Percentiles rank a stretch among this genome's conserved stretches.
phyloP scores from a whole-genome alignment of 2,797 vertebrate species.

The Sebastiscus albofasciatus region DNA sequence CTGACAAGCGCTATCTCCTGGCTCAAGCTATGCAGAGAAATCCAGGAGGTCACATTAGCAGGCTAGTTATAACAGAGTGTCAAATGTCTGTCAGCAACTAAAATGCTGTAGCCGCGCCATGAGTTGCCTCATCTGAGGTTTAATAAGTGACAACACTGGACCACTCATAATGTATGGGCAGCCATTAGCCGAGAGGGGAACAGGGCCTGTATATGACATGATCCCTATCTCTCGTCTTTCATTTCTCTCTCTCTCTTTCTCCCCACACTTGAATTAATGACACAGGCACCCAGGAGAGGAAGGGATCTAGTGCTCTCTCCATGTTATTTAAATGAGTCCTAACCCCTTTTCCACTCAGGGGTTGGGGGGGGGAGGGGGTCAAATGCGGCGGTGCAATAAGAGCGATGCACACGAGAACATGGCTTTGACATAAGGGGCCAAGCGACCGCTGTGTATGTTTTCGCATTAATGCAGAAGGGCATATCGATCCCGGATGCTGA shows the following conservation, averaged over 20 bases:
- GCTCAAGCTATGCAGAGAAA: slow-evolving; percentile 34
- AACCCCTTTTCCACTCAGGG: slow-evolving; percentile 32
- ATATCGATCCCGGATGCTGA: slow-evolving; percentile 70
- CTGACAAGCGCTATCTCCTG: slow-evolving; percentile 37
- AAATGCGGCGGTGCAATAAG: slow-evolving; percentile 32
- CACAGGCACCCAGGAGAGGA: slow-evolving; percentile 31
- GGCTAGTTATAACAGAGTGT: slow-evolving; percentile 56
- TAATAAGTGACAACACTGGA: slow-evolving; percentile 60
- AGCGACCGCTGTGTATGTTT: slow-evolving; percentile 55
- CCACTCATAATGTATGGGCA: slow-evolving; percentile 54
- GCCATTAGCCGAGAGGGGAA: slow-evolving; percentile 49
- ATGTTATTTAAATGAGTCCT: slow-evolving; percentile 58
- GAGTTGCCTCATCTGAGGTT: slow-evolving; percentile 36
- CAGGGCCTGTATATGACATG: slow-evolving; percentile 31
- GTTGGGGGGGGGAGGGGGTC: slow-evolving; percentile 8
- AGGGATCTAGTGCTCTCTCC: slow-evolving; percentile 12
- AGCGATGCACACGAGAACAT: slow-evolving; percentile 37
- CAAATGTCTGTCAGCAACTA: slow-evolving; percentile 65
- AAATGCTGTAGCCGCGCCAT: slow-evolving; percentile 31
- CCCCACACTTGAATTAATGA: slow-evolving; percentile 64
- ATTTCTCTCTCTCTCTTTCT: slow-evolving; percentile 28
- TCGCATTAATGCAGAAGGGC: slow-evolving; percentile 72
- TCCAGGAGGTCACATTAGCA: slow-evolving; percentile 56
- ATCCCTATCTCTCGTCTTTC: slow-evolving; percentile 41
- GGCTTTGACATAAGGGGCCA: slow-evolving; percentile 62